phyloP scores from a whole-genome alignment of 2,797 vertebrate species.

The Sebastes matsubarae region DNA sequence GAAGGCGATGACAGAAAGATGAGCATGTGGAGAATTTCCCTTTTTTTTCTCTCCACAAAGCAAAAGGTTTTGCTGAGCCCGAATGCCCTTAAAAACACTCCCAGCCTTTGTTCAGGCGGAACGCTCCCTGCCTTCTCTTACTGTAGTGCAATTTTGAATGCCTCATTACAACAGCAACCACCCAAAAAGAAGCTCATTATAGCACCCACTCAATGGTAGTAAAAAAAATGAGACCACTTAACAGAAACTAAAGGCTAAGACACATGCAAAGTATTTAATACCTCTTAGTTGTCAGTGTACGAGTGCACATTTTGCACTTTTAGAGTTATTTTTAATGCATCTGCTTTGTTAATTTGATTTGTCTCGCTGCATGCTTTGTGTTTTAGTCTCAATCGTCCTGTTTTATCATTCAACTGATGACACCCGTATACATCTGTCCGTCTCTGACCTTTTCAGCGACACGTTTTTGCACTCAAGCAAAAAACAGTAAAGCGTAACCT shows the following conservation, averaged over 20 bases:
- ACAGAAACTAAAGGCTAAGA: background rate
- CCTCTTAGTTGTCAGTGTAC: background rate
- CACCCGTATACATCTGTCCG: background rate
- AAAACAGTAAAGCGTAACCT: slow-evolving; percentile 1
- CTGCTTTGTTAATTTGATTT: background rate
- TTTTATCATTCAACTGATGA: background rate
- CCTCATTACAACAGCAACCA: slow-evolving; percentile 23
- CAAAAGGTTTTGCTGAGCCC: background rate
- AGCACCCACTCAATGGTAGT: background rate
- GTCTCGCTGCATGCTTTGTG: background rate
- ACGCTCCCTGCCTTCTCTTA: background rate
- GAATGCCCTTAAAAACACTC: background rate
- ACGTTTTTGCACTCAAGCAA: background rate
- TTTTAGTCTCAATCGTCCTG: background rate
- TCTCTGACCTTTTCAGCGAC: slow-evolving; percentile 5
- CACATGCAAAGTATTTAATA: background rate
- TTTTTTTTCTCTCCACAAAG: background rate
- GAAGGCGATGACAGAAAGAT: slow-evolving; percentile 30
- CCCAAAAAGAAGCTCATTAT: slow-evolving; percentile 8
- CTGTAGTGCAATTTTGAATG: slow-evolving; percentile 3
- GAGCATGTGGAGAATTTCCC: slow-evolving; percentile 30
- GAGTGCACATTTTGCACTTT: background rate
- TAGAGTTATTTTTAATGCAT: background rate
- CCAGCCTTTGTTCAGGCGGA: background rate
- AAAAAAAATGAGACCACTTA: background rate